Evolutionary conservation across 2,113 vertebrate genomes (phyloP).

Genomic region (Rhinopomastus cyanomelas): DNA sequence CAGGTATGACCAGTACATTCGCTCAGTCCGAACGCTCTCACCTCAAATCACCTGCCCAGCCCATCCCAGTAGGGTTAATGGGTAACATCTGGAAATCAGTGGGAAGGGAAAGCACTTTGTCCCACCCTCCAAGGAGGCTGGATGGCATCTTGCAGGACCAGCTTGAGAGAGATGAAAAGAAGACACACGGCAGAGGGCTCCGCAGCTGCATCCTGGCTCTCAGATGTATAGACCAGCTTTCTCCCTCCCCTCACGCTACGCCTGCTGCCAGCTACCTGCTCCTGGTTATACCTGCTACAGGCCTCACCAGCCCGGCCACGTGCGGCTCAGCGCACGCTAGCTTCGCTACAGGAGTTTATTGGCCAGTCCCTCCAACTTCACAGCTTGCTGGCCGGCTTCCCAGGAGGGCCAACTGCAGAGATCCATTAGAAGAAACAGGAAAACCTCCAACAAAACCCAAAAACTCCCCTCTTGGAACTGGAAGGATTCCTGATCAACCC

Average conservation of each 20-base stretch:
- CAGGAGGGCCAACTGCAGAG: constrained; percentile 6
- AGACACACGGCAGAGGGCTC: background rate
- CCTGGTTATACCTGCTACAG: constrained; percentile 8
- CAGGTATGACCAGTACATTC: background rate
- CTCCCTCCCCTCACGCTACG: background rate
- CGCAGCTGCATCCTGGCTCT: constrained; percentile 15
- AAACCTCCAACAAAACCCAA: constrained; percentile 9
- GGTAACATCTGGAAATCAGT: background rate
- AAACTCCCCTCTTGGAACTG: background rate
- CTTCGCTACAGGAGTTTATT: background rate
- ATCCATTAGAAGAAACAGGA: constrained; percentile 11
- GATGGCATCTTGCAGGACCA: background rate
- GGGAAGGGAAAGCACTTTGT: background rate
- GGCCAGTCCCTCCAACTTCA: background rate
- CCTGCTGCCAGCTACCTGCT: constrained; percentile 38
- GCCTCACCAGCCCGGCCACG: constrained; percentile 7
- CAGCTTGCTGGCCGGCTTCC: constrained; percentile 31
- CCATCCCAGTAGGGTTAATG: background rate
- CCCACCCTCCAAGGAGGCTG: background rate
- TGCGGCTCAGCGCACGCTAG: background rate
- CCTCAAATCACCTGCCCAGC: background rate
- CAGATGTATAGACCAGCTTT: constrained; percentile 2
- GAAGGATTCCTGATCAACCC: background rate
- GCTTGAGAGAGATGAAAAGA: background rate
- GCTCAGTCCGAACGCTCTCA: background rate